phyloP scores from a whole-genome alignment of 2,797 vertebrate genomes.

The Momotus momota region DNA sequence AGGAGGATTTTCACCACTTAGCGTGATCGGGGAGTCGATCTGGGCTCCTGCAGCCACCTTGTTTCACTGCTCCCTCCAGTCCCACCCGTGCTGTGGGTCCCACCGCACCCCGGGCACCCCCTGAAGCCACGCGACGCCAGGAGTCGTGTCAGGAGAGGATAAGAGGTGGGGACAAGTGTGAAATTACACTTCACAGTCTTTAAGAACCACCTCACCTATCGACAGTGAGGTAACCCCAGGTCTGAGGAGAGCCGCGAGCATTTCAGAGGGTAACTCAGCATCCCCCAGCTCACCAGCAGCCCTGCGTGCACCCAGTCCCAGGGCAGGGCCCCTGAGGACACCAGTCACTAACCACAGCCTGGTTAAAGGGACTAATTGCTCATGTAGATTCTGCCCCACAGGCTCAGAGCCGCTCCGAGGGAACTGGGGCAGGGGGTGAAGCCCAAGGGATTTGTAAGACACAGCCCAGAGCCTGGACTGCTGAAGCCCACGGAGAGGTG shows the following conservation, averaged over 20 bases:
- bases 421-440: no score
- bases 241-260: fast-evolving
- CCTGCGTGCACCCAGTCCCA: fast-evolving
- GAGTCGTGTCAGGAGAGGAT: not conserved
- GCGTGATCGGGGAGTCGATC: fast-evolving
- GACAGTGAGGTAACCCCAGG: not conserved
- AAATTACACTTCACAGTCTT: not conserved
- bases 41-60: not conserved
- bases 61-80: not conserved
- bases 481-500: not conserved
- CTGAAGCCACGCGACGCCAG: not conserved
- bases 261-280: not conserved
- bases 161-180: no score
- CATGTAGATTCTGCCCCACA: not conserved
- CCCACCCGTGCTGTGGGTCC: fast-evolving
- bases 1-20: not conserved
- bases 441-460: not conserved
- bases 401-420: not conserved
- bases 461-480: not conserved
- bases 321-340: not conserved
- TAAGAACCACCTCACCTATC: not conserved
- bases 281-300: not conserved
- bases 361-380: not conserved
- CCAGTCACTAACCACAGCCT: no score
- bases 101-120: fast-evolving